Percentiles rank a stretch among this genome's conserved stretches.
phyloP scores from a whole-genome alignment of 2,113 vertebrate genomes.

The Ammodytes dubius region DNA sequence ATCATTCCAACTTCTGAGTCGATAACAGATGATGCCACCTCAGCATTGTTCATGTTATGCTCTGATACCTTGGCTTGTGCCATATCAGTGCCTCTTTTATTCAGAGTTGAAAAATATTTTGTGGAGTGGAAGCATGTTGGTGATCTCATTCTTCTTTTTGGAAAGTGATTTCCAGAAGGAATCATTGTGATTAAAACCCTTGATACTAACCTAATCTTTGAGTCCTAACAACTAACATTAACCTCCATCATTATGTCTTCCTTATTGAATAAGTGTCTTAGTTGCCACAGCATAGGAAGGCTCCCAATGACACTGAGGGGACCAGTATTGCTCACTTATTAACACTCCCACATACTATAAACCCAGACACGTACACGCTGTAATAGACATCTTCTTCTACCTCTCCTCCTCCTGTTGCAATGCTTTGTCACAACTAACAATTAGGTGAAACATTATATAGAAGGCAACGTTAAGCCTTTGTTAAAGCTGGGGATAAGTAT shows the following conservation, averaged over 20 bases:
- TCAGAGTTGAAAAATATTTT: constrained; percentile 12
- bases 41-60: constrained; percentile 18
- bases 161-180: constrained; percentile 9
- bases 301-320: not conserved
- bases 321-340: constrained; percentile 16
- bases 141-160: not conserved
- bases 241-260: not conserved
- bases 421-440: constrained; percentile 14
- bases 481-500: constrained; percentile 5
- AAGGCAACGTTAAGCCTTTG: constrained; percentile 2
- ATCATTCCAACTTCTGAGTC: constrained; percentile 28
- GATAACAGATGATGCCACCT: constrained; percentile 33
- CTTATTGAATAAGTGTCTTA: not conserved
- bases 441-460: constrained; percentile 1
- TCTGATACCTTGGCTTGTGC: constrained; percentile 12
- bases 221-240: constrained; percentile 23
- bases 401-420: constrained; percentile 1
- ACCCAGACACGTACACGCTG: not conserved
- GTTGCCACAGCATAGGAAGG: not conserved
- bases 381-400: not conserved
- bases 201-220: constrained; percentile 21
- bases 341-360: constrained; percentile 16
- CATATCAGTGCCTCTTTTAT: constrained; percentile 31
- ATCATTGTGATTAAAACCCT: constrained; percentile 6
- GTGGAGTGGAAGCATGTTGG: not conserved